Conservation (phyloP, 2,888 invertebrate genomes). For the Hermaeophaga mercurialis region DNA sequence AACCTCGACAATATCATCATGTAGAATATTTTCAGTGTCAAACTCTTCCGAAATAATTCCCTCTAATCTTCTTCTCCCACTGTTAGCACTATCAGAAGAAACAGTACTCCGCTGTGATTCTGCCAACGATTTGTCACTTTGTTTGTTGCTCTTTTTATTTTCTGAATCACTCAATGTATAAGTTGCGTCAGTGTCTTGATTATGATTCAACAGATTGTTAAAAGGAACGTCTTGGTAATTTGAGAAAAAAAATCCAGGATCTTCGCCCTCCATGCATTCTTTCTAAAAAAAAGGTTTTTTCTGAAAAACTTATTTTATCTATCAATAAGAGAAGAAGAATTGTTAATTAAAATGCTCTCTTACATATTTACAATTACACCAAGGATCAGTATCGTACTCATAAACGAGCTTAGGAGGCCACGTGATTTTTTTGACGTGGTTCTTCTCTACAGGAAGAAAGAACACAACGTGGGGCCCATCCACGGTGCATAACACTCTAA, state of each 20-base stretch:
- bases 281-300: slow-evolving; percentile 4
- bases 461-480: slow-evolving; percentile 52
- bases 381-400: slow-evolving; percentile 36
- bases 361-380: slow-evolving; percentile 34
- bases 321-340: too few relatives aligned
- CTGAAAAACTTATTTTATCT: too few relatives aligned
- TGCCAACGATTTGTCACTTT: not conserved
- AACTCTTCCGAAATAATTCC: slow-evolving; percentile 30
- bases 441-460: slow-evolving; percentile 47
- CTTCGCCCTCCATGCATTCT: not conserved
- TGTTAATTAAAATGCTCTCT: not conserved
- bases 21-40: slow-evolving; percentile 37
- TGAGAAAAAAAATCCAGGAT: not conserved
- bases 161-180: not conserved
- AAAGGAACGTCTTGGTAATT: not conserved
- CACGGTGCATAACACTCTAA: slow-evolving; percentile 52
- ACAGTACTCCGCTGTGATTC: not conserved
- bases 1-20: slow-evolving; percentile 38
- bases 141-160: not conserved
- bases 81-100: not conserved
- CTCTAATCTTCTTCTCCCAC: slow-evolving; percentile 4
- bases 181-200: not conserved
- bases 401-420: slow-evolving; percentile 47
- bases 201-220: not conserved
- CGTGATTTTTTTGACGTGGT: slow-evolving; percentile 38